Base-by-base conservation (phyloP, 2,797 vertebrate species). In the Microchirus variegatus region DNA sequence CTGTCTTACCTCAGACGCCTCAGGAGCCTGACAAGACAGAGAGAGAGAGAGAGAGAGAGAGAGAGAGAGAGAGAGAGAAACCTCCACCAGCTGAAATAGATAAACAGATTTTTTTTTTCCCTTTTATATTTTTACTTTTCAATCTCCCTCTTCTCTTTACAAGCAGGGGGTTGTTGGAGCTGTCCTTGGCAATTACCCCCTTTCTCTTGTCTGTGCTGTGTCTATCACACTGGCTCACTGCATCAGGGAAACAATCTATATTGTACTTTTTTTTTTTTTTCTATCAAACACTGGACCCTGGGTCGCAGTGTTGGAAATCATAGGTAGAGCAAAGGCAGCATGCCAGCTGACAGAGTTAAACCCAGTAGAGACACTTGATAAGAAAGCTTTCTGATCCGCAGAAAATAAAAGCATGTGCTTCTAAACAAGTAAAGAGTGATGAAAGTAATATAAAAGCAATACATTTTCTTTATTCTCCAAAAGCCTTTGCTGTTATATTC, bases 1-100 rank as follows among this genome's bases (percentile, higher is more conserved):
- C 70, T 82, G 81, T 85, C 85, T 84, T 63, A 74, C 73, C 81
- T 64, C 60, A 65, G 70, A 79, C 71, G 58, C 80, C 81, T 82
- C 70, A 63, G 76, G 73, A 85, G 69, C 69, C 77, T 81, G 84
- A 86, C 80, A 69, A 70, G 76, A 75, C 35, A 76, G 60, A 62
- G 53, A 61, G 53, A 26, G 40, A 50, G 12, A 19, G 37, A 54
- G 48, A 37, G 31, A n/a, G 48, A 50, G 70, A 43, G 40, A 63
- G 56, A 54, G 63, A 14, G 7, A 11, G 53, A 43, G 62, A 10
- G 40, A 22, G 42, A 35, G 11, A 70, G 71, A 80, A 73, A 84
- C 73, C 67, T 79, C 61, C 68, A 80, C 57, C 17, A 36, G 48
- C 77, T 68, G 65, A 82, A 60, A 75, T 35, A 49, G 74, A 86